Evolutionary conservation across 2,888 invertebrate species (phyloP).

Genomic region (Pristionchus japonicus): DNA sequence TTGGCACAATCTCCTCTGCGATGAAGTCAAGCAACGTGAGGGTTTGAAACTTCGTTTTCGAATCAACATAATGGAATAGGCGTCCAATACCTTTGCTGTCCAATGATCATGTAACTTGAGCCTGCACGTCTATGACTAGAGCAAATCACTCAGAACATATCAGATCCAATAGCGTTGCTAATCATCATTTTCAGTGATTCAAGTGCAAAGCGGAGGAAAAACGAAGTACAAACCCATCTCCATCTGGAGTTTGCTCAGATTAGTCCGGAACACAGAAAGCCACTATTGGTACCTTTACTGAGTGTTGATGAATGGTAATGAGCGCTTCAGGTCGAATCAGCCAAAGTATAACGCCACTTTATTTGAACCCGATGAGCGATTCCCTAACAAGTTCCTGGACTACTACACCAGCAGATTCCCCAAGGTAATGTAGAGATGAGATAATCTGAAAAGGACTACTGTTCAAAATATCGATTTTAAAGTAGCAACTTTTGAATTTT

Average conservation of each 20-base stretch:
- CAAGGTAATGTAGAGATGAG: background rate
- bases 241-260: background rate
- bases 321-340: background rate
- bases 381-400: background rate
- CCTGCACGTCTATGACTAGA: no score
- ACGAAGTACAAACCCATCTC: background rate
- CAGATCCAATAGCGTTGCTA: no score
- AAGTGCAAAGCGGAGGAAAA: background rate
- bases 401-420: background rate
- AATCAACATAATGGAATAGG: no score
- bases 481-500: no score
- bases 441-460: background rate
- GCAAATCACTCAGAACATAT: no score
- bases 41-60: no score
- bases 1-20: no score
- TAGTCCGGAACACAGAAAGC: background rate
- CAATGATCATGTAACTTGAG: no score
- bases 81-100: no score
- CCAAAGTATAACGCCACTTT: background rate
- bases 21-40: no score
- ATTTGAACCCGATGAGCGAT: background rate
- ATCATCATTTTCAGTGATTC: background rate
- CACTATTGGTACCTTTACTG: background rate
- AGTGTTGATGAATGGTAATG: no score
- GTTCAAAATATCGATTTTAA: no score